Evolutionary conservation across 64 coral and sea anemone species (phyloP).

Genomic region (Pachyseris speciosa): DNA sequence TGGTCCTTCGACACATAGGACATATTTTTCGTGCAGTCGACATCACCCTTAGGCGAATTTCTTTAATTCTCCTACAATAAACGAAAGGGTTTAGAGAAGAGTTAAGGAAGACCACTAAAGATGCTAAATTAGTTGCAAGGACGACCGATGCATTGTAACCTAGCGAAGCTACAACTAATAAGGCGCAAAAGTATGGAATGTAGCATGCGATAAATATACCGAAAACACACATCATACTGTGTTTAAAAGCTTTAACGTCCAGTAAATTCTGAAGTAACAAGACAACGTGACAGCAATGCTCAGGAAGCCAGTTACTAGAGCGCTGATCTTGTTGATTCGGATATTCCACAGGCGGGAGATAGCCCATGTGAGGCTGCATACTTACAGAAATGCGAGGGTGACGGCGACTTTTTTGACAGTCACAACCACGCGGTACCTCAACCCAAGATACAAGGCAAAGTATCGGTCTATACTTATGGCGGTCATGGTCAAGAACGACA

Average conservation of each 20-base stretch:
- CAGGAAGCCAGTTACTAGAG: not conserved
- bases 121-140: constrained; percentile 34
- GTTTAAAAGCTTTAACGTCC: constrained; percentile 15
- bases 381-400: not conserved
- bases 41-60: constrained; percentile 33
- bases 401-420: not conserved
- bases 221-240: constrained; percentile 31
- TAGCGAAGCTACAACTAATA: not conserved
- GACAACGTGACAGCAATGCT: constrained; percentile 3
- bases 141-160: constrained; percentile 20
- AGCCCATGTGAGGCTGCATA: not conserved
- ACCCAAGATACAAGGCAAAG: not conserved
- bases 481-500: constrained; percentile 23
- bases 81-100: constrained; percentile 48
- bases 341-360: not conserved
- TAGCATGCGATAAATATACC: constrained; percentile 42
- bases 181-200: constrained; percentile 29
- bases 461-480: constrained; percentile 59
- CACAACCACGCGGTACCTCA: not conserved
- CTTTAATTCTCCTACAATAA: constrained; percentile 61
- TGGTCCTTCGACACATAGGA: not conserved
- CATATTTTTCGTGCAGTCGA: not conserved
- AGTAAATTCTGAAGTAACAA: constrained; percentile 15
- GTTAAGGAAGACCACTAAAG: constrained; percentile 27
- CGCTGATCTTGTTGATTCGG: not conserved